Conservation (phyloP, 2,797 vertebrate species). For the Megaceryle alcyon region DNA sequence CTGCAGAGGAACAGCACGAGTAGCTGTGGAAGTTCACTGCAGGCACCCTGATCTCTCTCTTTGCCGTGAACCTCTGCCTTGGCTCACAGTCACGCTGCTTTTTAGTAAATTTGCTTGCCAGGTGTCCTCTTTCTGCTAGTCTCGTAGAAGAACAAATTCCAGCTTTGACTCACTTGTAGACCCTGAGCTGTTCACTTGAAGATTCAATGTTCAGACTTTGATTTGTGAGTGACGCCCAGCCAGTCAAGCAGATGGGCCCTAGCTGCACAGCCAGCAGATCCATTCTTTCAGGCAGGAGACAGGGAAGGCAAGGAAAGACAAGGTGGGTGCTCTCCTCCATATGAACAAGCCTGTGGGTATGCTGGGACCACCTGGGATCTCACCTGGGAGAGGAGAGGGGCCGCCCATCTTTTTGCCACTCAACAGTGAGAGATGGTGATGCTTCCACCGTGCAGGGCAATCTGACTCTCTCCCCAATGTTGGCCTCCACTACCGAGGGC, state of each 20-base stretch:
- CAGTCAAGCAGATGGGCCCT: background rate
- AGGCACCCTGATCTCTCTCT: background rate
- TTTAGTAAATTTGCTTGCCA: background rate
- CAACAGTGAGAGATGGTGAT: slow-evolving; percentile 75
- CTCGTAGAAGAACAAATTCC: background rate
- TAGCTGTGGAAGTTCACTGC: background rate
- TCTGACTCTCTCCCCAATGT: slow-evolving; percentile 80
- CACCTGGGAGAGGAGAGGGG: slow-evolving; percentile 84
- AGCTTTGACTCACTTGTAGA: background rate
- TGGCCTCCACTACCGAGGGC: slow-evolving; percentile 80
- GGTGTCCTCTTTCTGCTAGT: background rate
- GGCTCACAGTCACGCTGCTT: background rate
- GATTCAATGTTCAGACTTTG: background rate
- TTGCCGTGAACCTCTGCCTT: background rate
- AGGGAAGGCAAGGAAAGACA: background rate
- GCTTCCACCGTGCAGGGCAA: slow-evolving; percentile 84
- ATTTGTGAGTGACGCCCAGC: background rate
- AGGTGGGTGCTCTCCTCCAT: background rate
- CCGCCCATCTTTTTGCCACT: slow-evolving; percentile 89
- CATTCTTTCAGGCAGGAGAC: background rate
- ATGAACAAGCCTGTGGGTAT: background rate
- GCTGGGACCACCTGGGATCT: background rate
- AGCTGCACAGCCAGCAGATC: background rate
- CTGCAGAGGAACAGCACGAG: background rate
- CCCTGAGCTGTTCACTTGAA: background rate